phyloP scores from a whole-genome alignment of 2,797 vertebrate genomes.

The Oreochromis grahami region DNA sequence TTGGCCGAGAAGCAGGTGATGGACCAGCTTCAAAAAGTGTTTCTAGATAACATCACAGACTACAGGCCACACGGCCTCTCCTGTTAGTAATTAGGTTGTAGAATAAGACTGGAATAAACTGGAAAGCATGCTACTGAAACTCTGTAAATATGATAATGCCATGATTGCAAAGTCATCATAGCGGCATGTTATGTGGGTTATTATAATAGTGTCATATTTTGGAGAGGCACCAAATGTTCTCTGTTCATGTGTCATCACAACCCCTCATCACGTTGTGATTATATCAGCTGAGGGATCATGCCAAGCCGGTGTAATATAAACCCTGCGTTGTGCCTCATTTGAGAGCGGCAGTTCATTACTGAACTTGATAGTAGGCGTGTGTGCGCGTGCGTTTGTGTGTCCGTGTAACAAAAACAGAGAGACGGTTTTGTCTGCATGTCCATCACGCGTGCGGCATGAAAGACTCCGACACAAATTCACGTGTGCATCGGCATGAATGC shows the following conservation, averaged over 20 bases:
- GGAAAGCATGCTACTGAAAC: neutral
- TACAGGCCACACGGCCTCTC: neutral
- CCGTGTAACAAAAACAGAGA: neutral
- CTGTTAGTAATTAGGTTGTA: neutral
- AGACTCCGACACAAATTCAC: neutral
- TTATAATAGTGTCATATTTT: slow-evolving; percentile 57
- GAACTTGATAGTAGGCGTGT: slow-evolving; percentile 27
- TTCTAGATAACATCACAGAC: slow-evolving; percentile 5
- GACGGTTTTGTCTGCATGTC: neutral
- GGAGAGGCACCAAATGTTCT: slow-evolving; percentile 63
- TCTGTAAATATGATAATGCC: neutral
- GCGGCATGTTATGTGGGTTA: slow-evolving; percentile 51
- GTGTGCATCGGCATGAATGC: neutral
- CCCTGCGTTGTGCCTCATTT: slow-evolving; percentile 43
- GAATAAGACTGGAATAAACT: neutral
- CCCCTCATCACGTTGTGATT: slow-evolving; percentile 63
- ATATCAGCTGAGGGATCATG: slow-evolving; percentile 59
- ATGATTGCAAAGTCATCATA: slow-evolving; percentile 38
- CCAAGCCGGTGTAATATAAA: slow-evolving; percentile 54
- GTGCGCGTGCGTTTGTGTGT: neutral
- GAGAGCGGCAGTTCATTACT: slow-evolving; percentile 59
- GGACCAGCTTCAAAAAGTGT: neutral
- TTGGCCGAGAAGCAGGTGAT: neutral
- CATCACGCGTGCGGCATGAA: neutral
- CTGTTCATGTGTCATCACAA: slow-evolving; percentile 62